Evolutionary conservation across 2,113 vertebrate genomes (phyloP).

Genomic region (Xenopus borealis): DNA sequence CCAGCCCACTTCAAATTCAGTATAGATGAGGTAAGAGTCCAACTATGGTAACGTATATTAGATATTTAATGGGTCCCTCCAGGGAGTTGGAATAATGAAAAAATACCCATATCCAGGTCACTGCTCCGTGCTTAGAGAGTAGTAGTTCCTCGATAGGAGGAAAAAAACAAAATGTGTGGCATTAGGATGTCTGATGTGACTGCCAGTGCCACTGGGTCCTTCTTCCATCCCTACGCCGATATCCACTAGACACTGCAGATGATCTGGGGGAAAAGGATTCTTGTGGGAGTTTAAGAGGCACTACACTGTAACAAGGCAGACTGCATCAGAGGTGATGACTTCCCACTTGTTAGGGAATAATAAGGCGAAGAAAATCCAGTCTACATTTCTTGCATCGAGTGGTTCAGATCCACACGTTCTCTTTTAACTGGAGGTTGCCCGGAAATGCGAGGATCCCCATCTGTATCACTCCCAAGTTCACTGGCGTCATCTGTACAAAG

Average conservation of each 20-base stretch:
- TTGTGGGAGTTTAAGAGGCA: slow-evolving; percentile 12
- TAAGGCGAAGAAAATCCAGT: background rate
- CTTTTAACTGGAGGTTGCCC: slow-evolving; percentile 86
- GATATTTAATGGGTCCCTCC: background rate
- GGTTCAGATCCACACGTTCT: slow-evolving; percentile 80
- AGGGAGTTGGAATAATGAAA: background rate
- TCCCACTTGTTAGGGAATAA: slow-evolving; percentile 3
- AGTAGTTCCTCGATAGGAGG: background rate
- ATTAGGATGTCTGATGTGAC: slow-evolving; percentile 11
- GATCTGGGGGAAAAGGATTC: background rate
- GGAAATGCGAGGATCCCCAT: slow-evolving; percentile 53
- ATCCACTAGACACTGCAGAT: background rate
- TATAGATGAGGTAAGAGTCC: slow-evolving; percentile 23
- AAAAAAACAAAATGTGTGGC: background rate
- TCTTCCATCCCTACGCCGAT: background rate
- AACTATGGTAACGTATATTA: background rate
- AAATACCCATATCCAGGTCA: background rate
- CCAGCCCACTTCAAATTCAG: slow-evolving; percentile 1
- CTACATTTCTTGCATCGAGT: slow-evolving; percentile 88
- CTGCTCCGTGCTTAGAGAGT: background rate
- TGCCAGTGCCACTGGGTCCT: slow-evolving; percentile 2
- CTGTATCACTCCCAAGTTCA: slow-evolving; percentile 69
- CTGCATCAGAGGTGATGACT: background rate
- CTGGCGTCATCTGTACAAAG: slow-evolving; percentile 76
- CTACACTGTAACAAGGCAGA: slow-evolving; percentile 26